Base-by-base conservation (phyloP, 2,888 invertebrate genomes). In the Drymonia ruficornis region DNA sequence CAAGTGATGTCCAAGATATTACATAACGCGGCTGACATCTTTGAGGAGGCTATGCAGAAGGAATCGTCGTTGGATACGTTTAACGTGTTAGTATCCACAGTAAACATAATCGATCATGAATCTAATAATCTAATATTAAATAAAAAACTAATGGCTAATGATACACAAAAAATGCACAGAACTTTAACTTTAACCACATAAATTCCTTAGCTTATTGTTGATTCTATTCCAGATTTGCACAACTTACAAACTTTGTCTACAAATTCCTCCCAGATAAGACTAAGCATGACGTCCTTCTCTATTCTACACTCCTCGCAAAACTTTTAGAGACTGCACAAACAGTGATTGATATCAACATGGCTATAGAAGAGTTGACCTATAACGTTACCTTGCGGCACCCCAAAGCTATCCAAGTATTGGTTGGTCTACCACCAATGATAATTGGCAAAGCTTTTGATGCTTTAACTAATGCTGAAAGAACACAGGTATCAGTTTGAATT, bases 301-400 rank as follows among this genome's bases (percentile, higher is more conserved):
- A 89, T 64, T 84, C 90, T 0, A 92, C 93, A 0, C 68, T 93
- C 0, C 50, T 91, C 2, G 75, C 89, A 0, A 90, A 91, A 61
- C 63, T 93, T 3, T 76, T 93, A 38, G 86, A 90, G 56, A 84
- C 86, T 2, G 86, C 88, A 0, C 69, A 83, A 1, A 77, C 72
- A 62, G 85, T 91, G 0, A 75, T 92, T 8, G 63, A 76, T 2
- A 85, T 86, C 3, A 93, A 93, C 67, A 81, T 84, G 72, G 74
- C 89, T 57, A 81, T 93, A 70, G 87, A 93, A 62, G 80, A 89
- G 61, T 74, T 91, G 64, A 75, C 86, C 66, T 89, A 90, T 52
- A 81, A 89, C 40, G 81, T 84, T 2, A 86, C 90, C 67, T 45
- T 81, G 80, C 73, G 87, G 67, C 81, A 93, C 70, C 82, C 89